Percentiles rank a stretch among this genome's conserved stretches.
phyloP scores from a whole-genome alignment of 2,888 invertebrate species.

The Oscheius sp. region DNA sequence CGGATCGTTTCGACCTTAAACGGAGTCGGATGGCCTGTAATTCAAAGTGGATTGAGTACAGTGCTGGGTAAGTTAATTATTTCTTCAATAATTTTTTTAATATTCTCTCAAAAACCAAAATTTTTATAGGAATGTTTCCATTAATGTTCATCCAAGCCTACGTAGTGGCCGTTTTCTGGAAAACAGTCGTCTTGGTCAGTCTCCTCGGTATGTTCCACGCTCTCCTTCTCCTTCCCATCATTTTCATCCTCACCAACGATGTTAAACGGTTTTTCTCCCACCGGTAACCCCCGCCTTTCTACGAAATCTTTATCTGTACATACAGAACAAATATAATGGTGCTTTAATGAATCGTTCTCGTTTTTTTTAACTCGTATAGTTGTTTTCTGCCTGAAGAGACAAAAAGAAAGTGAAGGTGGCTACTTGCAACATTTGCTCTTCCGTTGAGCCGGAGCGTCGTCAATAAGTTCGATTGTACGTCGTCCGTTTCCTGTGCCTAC shows the following conservation, averaged over 20 bases:
- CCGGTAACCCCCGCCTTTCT: constrained; percentile 5
- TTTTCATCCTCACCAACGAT: constrained; percentile 61
- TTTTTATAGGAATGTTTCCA: constrained; percentile 61
- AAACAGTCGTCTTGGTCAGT: constrained; percentile 65
- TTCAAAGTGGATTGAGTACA: constrained; percentile 64
- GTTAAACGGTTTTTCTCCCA: constrained; percentile 32
- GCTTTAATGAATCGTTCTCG: constrained; percentile 13
- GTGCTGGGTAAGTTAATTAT: constrained; percentile 45
- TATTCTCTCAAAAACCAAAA: background rate
- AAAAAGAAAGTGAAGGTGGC: background rate
- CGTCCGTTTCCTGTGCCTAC: background rate
- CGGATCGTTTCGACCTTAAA: constrained; percentile 60
- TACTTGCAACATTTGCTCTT: constrained; percentile 15
- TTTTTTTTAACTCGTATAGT: background rate
- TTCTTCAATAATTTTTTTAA: too few species aligned
- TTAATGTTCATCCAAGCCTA: constrained; percentile 67
- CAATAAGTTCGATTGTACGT: constrained; percentile 28
- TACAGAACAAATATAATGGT: background rate
- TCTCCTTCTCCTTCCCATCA: constrained; percentile 62
- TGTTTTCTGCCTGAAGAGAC: background rate
- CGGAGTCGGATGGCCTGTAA: constrained; percentile 68
- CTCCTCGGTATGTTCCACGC: constrained; percentile 66
- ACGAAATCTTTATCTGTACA: constrained; percentile 7
- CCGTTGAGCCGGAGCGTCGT: constrained; percentile 24
- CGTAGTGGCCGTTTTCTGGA: constrained; percentile 69